A percentile compares a stretch with the other conserved stretches of the same genome.
These are phyloP conservation scores for Spisula subtruncata DNA, from an alignment of 2,888 invertebrate species.

Conservation along the genomic window DNA sequence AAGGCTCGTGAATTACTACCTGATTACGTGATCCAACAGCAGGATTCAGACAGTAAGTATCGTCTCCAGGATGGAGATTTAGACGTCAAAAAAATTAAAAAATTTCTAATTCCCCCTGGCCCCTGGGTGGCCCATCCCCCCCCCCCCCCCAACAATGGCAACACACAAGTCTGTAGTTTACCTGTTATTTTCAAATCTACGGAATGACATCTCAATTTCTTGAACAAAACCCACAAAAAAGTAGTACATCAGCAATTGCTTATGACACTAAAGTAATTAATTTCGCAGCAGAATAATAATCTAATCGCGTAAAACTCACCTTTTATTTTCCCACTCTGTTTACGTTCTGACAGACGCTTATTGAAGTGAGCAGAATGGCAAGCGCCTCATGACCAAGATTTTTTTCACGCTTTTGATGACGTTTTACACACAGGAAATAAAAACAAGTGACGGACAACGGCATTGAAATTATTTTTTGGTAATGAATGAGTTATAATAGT, in stretches of 20 bases:
- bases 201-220: neutral
- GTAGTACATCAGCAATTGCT: neutral
- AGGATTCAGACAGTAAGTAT: no score
- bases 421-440: constrained; percentile 34
- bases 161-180: no score
- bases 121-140: no score
- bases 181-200: neutral
- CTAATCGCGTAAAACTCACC: neutral
- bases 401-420: constrained; percentile 26
- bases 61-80: no score
- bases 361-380: neutral
- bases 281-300: neutral
- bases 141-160: no score
- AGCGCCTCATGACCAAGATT: constrained; percentile 2
- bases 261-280: neutral
- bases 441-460: neutral
- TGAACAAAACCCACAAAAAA: neutral
- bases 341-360: constrained; percentile 19
- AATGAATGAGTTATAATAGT: neutral
- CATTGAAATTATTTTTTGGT: neutral
- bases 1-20: no score
- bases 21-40: no score
- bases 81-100: no score
- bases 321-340: constrained; percentile 2
- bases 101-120: no score